A percentile compares a stretch with the other conserved stretches of the same genome.
These are phyloP conservation scores for Chrysemys picta DNA, from an alignment of 2,113 vertebrate genomes.

Conservation along the genomic window DNA sequence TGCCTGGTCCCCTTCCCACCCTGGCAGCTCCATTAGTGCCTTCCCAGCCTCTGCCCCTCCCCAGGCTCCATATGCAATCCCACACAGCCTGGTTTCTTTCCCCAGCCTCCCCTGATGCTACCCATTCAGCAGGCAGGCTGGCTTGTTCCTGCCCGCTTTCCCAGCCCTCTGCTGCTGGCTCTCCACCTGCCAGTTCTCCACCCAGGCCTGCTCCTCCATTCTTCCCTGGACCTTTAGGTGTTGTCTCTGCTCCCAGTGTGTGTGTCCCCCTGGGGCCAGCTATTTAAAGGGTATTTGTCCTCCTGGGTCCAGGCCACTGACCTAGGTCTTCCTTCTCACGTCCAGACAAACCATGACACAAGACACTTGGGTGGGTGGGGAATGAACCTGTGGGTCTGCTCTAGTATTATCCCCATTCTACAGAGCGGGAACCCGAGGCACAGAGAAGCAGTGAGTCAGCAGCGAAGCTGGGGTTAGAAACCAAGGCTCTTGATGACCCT, in stretches of 20 bases:
- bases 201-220: background rate
- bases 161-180: background rate
- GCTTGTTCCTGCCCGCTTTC: constrained; percentile 2
- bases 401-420: background rate
- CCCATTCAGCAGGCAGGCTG: background rate
- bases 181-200: background rate
- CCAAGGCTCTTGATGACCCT: background rate
- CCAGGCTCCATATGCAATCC: background rate
- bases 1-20: background rate
- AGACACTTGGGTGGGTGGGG: background rate
- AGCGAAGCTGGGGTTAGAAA: background rate
- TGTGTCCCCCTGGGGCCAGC: background rate
- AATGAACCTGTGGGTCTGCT: background rate
- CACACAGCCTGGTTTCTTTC: background rate
- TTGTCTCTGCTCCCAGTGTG: background rate
- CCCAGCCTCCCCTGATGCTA: background rate
- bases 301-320: background rate
- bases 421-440: background rate
- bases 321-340: background rate
- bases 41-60: background rate
- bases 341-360: background rate
- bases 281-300: background rate
- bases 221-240: background rate
- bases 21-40: background rate
- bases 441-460: background rate